Conservation (phyloP, 2,888 invertebrate species). For the Chydorus sphaericus region DNA sequence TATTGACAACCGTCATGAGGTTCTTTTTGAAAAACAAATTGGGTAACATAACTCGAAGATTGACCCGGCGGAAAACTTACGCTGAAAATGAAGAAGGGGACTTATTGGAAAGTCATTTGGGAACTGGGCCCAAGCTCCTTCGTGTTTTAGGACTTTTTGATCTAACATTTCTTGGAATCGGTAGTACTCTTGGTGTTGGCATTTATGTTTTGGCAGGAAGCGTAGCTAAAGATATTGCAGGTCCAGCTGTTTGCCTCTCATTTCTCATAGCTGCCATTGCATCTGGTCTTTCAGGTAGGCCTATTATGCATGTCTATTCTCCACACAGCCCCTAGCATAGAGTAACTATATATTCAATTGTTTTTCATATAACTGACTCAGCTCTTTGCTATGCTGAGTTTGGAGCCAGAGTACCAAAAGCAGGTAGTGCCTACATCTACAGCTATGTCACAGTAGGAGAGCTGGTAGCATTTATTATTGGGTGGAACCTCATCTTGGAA, state of each 20-base stretch:
- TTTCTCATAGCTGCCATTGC: constrained; percentile 85
- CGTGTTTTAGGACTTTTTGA: constrained; percentile 69
- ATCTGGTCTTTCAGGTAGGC: constrained; percentile 71
- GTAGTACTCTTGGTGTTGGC: constrained; percentile 79
- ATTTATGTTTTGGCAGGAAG: constrained; percentile 87
- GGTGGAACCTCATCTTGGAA: constrained; percentile 84
- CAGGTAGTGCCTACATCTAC: constrained; percentile 85
- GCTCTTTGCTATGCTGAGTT: constrained; percentile 77
- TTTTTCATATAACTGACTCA: too few species aligned
- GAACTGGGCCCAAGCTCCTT: constrained; percentile 34
- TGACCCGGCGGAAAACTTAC: neutral
- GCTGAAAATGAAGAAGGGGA: constrained; percentile 1
- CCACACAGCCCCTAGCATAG: too few species aligned
- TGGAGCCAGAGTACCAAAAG: constrained; percentile 73
- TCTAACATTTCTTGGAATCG: constrained; percentile 72
- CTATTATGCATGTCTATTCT: constrained; percentile 19
- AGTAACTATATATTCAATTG: neutral
- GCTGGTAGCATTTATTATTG: constrained; percentile 76
- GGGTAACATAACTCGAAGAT: neutral
- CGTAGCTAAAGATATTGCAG: constrained; percentile 73
- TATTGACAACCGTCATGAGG: too few species aligned
- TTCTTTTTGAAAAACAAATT: too few species aligned
- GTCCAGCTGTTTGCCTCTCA: constrained; percentile 80
- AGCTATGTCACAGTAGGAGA: constrained; percentile 87
- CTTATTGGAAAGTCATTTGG: neutral